These are phyloP conservation scores for Scrobipalpa costella DNA, from an alignment of 2,888 invertebrate species.

Conservation along the genomic window DNA sequence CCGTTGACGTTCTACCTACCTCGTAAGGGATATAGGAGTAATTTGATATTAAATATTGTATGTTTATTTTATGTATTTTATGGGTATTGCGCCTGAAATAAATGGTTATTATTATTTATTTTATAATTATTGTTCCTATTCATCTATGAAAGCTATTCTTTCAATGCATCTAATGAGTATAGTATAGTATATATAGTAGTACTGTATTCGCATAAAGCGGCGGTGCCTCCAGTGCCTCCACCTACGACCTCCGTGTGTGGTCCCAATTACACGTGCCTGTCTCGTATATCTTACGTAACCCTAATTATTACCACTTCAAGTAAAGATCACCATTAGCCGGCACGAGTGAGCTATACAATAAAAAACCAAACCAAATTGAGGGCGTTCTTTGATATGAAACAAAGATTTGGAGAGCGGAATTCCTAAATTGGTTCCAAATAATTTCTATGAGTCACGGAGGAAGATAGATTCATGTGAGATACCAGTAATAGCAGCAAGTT, in stretches of 20 bases:
- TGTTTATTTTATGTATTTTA: too few relatives aligned
- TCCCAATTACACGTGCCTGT: constrained; percentile 55
- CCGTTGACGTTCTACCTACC: too few relatives aligned
- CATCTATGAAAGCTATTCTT: neutral
- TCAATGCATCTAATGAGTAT: constrained; percentile 46
- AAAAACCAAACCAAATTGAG: constrained; percentile 49
- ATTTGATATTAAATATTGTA: too few relatives aligned
- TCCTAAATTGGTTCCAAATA: constrained; percentile 47
- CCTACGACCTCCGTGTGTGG: constrained; percentile 56
- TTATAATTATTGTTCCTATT: too few relatives aligned
- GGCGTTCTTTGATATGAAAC: constrained; percentile 48
- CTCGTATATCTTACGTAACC: constrained; percentile 52
- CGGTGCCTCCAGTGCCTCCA: constrained; percentile 32
- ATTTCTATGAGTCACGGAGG: constrained; percentile 27
- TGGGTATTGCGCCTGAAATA: too few relatives aligned
- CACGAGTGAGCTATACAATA: constrained; percentile 43
- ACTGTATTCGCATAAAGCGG: constrained; percentile 54
- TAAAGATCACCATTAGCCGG: constrained; percentile 54
- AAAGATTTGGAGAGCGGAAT: constrained; percentile 54
- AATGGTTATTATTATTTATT: too few relatives aligned
- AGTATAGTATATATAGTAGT: too few relatives aligned
- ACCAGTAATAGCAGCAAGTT: neutral
- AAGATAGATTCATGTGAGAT: constrained; percentile 7
- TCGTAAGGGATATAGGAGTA: too few relatives aligned
- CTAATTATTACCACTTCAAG: constrained; percentile 64